These are phyloP conservation scores for Scomberomorus guttatus DNA, from an alignment of 2,797 vertebrate genomes.

Conservation along the genomic window DNA sequence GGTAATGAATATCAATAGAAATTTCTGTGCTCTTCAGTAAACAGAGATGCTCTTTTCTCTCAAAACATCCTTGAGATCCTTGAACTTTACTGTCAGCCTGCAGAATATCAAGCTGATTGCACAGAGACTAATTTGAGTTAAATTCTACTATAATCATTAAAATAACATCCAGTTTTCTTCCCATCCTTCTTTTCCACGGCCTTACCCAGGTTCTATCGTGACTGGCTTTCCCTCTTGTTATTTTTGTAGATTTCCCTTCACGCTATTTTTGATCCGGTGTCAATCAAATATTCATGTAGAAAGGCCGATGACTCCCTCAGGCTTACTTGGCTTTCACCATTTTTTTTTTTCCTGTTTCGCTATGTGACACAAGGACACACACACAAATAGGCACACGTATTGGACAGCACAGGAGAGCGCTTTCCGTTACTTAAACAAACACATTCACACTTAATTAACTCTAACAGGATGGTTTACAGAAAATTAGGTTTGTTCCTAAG, in stretches of 20 bases:
- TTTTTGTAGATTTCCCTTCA: constrained; percentile 48
- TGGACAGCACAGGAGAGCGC: background rate
- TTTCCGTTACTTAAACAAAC: constrained; percentile 27
- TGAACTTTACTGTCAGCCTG: constrained; percentile 37
- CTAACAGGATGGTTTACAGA: constrained; percentile 10
- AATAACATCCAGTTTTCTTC: constrained; percentile 42
- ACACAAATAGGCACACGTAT: constrained; percentile 4
- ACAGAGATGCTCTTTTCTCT: constrained; percentile 17
- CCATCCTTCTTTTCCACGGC: constrained; percentile 1
- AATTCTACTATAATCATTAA: constrained; percentile 35
- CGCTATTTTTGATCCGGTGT: constrained; percentile 63
- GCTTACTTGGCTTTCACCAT: constrained; percentile 54
- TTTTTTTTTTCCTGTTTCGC: constrained; percentile 27
- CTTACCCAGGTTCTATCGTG: constrained; percentile 13
- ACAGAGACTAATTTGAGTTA: constrained; percentile 26
- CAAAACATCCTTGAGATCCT: constrained; percentile 22
- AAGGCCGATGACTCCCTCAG: constrained; percentile 49
- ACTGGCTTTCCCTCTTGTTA: constrained; percentile 50
- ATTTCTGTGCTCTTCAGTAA: constrained; percentile 13
- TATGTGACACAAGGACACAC: constrained; percentile 36
- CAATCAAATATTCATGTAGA: constrained; percentile 71
- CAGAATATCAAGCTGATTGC: constrained; percentile 39
- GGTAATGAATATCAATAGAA: constrained; percentile 13
- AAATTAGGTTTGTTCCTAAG: constrained; percentile 2
- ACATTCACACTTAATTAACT: background rate